Base-by-base conservation (phyloP, 2,113 vertebrate species). In the Tachysurus vachellii region DNA sequence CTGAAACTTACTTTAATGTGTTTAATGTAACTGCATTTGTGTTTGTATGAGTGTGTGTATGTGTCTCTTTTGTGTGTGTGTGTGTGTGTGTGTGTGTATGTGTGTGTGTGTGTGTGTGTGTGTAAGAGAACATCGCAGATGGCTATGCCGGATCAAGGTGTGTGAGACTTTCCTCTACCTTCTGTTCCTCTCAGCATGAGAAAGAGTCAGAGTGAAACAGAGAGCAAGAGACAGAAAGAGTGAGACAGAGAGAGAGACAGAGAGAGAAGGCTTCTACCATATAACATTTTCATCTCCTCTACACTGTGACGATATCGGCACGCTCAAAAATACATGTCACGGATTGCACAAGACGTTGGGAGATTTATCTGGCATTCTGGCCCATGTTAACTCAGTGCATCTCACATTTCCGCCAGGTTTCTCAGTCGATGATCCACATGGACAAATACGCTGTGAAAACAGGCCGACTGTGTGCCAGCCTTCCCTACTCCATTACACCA, bases 131-230 rank as follows among this genome's bases (percentile, higher is more conserved):
- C 4, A 11, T 17, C 7, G 17, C 77, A 80, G 77, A 80, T 80
- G 77, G 80, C 80, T 82, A 14, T 76, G 54, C 71, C 44, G 42
- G 70, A 73, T 85, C 70, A 76, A 76, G 84, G 73, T 77, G 84
- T 76, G 71, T 11, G 47, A 85, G 57, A 79, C 21, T 42, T 64
- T 85, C 16, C 26, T 47, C 36, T 54, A 9, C 61, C n/a, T 79
- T 85, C 84, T 85, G 75, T 79, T 66, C 13, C 59, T 50, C 73
- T 66, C 84, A 85, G 47, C 59, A 68, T 56, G 71, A 56, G 23
- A 76, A 16, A 79, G 76, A 28, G 14, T n/a, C 3, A 61, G 13
- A 84, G 6, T 42, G 28, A 73, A 1, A 73, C 50, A 21, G 0
- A 42, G n/a, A 50, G 8, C 11, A 28, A 73, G 5, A 75, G 21